Percentiles rank a stretch among this genome's conserved stretches.
These are phyloP conservation scores for Dasyprocta punctata DNA, from an alignment of 2,113 vertebrate genomes.

Conservation along the genomic window DNA sequence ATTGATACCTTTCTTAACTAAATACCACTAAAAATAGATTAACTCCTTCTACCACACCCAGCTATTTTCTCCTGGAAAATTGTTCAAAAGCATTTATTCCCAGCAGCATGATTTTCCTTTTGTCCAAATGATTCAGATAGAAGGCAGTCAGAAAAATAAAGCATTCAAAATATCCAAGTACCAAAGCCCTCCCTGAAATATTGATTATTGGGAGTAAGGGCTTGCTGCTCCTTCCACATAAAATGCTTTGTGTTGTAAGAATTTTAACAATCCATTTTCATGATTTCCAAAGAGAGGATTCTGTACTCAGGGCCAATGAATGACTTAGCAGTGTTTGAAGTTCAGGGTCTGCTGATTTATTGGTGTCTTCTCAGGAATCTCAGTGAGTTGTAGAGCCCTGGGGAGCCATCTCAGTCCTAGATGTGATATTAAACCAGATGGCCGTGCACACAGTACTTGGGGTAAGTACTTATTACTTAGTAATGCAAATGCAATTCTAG, in stretches of 20 bases:
- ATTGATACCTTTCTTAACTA: slow-evolving; percentile 50
- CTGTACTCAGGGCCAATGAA: background rate
- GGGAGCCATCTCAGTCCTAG: slow-evolving; percentile 15
- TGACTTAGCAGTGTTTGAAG: background rate
- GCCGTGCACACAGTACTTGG: slow-evolving; percentile 20
- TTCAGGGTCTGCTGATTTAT: slow-evolving; percentile 28
- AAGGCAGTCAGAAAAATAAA: slow-evolving; percentile 38
- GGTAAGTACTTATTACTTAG: slow-evolving; percentile 69
- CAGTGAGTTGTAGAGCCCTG: slow-evolving; percentile 36
- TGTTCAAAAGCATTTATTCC: background rate
- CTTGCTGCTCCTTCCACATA: background rate
- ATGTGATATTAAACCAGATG: slow-evolving; percentile 66
- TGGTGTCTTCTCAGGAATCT: background rate
- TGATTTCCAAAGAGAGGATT: slow-evolving; percentile 33
- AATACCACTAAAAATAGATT: slow-evolving; percentile 49
- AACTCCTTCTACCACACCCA: background rate
- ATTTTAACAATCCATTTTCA: background rate
- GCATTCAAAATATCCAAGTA: background rate
- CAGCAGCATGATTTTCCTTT: background rate
- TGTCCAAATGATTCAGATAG: background rate
- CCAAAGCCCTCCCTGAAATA: background rate
- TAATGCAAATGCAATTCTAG: slow-evolving; percentile 68
- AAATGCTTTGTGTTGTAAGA: background rate
- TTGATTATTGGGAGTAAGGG: background rate
- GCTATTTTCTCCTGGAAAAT: slow-evolving; percentile 20